Evolutionary conservation across 2,888 invertebrate genomes (phyloP).

Genomic region (Coecobrya sp.): DNA sequence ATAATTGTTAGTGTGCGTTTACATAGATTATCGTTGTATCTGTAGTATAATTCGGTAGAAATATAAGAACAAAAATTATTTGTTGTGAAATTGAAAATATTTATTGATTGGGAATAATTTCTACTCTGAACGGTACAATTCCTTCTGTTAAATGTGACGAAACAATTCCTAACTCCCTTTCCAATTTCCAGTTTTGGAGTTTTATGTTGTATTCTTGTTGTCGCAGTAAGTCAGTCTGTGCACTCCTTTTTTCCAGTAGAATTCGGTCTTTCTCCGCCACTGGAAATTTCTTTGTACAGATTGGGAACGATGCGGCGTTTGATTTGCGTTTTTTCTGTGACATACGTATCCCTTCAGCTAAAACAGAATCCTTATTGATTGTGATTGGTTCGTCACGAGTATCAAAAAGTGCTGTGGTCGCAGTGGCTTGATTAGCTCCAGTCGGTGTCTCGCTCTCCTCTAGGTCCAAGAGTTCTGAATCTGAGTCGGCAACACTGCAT

Average conservation of each 20-base stretch:
- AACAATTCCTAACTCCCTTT: neutral
- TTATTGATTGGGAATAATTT: neutral
- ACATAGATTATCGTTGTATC: too few species aligned
- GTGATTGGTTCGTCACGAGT: too few species aligned
- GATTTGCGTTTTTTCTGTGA: neutral
- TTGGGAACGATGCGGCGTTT: neutral
- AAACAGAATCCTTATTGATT: too few species aligned
- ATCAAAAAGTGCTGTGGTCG: too few species aligned
- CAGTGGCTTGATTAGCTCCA: too few species aligned
- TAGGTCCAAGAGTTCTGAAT: too few species aligned
- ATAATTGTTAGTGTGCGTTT: too few species aligned
- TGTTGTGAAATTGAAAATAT: too few species aligned
- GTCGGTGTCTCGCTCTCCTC: neutral
- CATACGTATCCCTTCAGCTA: too few species aligned
- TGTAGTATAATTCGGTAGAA: too few species aligned
- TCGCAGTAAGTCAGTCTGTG: neutral
- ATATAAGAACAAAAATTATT: too few species aligned
- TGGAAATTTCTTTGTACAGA: neutral
- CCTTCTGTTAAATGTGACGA: neutral
- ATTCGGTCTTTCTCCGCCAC: neutral
- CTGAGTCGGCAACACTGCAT: too few species aligned
- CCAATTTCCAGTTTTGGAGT: slow-evolving; percentile 34
- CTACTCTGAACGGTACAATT: neutral
- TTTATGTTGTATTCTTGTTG: slow-evolving; percentile 20
- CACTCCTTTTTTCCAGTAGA: neutral